A percentile compares a stretch with the other conserved stretches of the same genome.
phyloP scores from a whole-genome alignment of 1,140 invertebrate genomes.

The Metaphire vulgaris region DNA sequence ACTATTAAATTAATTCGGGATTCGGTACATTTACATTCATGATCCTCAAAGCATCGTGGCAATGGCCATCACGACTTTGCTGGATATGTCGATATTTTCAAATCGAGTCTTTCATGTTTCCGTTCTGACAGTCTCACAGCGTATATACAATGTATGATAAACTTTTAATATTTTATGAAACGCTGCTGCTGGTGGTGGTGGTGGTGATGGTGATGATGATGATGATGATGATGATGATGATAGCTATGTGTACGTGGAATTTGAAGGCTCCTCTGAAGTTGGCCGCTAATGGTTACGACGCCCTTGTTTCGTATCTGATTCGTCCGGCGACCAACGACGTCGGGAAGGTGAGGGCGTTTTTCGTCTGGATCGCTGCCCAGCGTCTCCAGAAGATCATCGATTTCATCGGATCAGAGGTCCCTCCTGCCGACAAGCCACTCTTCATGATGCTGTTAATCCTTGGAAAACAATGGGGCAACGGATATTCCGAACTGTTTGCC shows the following conservation, averaged over 20 bases:
- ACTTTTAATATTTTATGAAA: too few species aligned
- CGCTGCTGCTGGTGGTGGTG: too few species aligned
- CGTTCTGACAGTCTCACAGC: too few species aligned
- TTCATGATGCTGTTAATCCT: constrained; percentile 16
- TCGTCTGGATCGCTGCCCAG: constrained; percentile 22
- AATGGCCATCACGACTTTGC: too few species aligned
- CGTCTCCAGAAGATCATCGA: constrained; percentile 9
- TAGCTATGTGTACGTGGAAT: not conserved
- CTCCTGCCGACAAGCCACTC: constrained; percentile 12
- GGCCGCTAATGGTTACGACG: constrained; percentile 12
- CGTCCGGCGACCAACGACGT: constrained; percentile 17
- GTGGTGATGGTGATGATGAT: too few species aligned
- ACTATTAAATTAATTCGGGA: too few species aligned
- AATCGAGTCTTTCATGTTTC: too few species aligned
- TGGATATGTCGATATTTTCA: too few species aligned
- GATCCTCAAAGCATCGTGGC: too few species aligned
- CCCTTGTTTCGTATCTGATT: constrained; percentile 20
- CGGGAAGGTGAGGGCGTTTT: constrained; percentile 22
- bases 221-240: not conserved
- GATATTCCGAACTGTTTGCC: constrained; percentile 23
- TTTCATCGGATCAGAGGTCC: constrained; percentile 11
- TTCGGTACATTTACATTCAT: too few species aligned
- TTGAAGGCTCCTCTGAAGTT: constrained; percentile 21
- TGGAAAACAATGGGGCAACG: constrained; percentile 13
- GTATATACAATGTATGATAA: too few species aligned